Percentiles rank a stretch among this genome's conserved stretches.
Evolutionary conservation across 2,797 vertebrate species (phyloP).

Genomic region (Dallia pectoralis): DNA sequence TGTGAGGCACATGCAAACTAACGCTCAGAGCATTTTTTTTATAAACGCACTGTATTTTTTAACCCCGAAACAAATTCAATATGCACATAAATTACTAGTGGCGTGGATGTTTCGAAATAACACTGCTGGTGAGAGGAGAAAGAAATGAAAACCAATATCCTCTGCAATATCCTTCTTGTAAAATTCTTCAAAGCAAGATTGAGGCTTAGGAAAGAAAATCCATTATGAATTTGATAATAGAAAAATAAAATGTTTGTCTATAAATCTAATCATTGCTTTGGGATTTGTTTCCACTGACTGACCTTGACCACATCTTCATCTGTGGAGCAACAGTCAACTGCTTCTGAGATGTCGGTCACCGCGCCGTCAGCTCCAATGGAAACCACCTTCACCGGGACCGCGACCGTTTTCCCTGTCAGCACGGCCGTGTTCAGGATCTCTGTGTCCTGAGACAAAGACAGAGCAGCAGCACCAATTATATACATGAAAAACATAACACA

Average conservation of each 20-base stretch:
- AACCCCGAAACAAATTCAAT: neutral
- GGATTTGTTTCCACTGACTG: slow-evolving; percentile 48
- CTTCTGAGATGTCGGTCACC: slow-evolving; percentile 86
- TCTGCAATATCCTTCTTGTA: neutral
- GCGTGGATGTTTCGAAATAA: neutral
- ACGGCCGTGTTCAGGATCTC: slow-evolving; percentile 94
- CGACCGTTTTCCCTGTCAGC: slow-evolving; percentile 88
- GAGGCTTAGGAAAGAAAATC: neutral
- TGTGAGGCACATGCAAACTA: neutral
- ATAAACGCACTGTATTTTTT: neutral
- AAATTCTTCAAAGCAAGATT: neutral
- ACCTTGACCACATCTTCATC: slow-evolving; percentile 93
- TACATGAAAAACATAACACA: neutral
- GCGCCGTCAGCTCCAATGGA: slow-evolving; percentile 80
- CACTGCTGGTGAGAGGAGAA: neutral
- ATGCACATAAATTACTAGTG: slow-evolving; percentile 7
- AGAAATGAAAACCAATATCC: neutral
- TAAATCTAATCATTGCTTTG: neutral
- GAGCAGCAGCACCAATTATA: neutral
- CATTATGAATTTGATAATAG: slow-evolving; percentile 10
- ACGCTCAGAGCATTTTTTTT: too few relatives aligned
- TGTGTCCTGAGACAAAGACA: slow-evolving; percentile 74
- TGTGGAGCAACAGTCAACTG: slow-evolving; percentile 82
- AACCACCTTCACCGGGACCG: slow-evolving; percentile 88
- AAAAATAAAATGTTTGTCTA: neutral